Base-by-base conservation (phyloP, 1,140 invertebrate genomes). In the Macrobrachium rosenbergii region DNA sequence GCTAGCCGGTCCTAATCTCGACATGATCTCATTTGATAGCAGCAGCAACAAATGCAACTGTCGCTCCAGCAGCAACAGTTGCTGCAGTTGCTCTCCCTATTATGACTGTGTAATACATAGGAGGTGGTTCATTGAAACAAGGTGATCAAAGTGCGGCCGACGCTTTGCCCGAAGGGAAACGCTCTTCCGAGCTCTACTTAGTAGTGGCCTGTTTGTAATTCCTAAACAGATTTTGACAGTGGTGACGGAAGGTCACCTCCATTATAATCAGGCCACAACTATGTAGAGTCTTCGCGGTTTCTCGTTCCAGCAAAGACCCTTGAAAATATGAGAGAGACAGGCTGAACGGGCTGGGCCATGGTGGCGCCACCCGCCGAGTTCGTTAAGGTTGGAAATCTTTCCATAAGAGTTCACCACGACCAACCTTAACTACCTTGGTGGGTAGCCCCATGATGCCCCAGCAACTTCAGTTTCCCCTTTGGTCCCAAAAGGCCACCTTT, bases 141-240 rank as follows among this genome's bases (percentile, higher is more conserved):
- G 83, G 64, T 62, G 83, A 76, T 73, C 21, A 79, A 77, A 76
- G 17, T 37, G 63, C 64, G 37, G 45, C 45, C 60, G 19, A 58
- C 77, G 69, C 60, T 19, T 67, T 59, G 76, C 62, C 73, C 45
- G 63, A 62, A 76, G 60, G 28, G 21, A 28, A 75, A 43, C 73
- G 59, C 43, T 43, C 16, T 0, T 2, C 28, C 45, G 5, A n/a
- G 52, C 73, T 79, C 59, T 58, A 37, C 14, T 58, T 87, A 81
- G 85, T 60, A 45, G 59, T 87, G 85, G 28, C 60, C 85, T 37
- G 77, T 81, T 82, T 87, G 85, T 81, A 87, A 82, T 72, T n/a
- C 64, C 45, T 72, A 43, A n/a, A 45, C 2, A 23, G 5, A 64
- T 58, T 58, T n/a, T n/a, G 16, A 59, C 43, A 11, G 45, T n/a